phyloP scores from a whole-genome alignment of 2,113 vertebrate species.

The Syngnathoides biaculeatus region DNA sequence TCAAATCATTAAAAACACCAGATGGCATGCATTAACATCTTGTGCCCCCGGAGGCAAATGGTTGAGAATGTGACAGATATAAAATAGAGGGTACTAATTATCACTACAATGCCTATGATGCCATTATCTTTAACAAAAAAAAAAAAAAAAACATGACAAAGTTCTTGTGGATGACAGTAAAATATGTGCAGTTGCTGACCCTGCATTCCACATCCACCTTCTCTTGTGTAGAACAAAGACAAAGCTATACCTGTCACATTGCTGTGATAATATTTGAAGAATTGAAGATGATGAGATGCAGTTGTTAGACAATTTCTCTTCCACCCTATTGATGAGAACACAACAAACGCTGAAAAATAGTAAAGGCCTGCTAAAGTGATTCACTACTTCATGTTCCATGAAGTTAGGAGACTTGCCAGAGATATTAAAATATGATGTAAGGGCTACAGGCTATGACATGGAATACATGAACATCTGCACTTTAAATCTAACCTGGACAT shows the following conservation, averaged over 20 bases:
- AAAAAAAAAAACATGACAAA: slow-evolving; percentile 34
- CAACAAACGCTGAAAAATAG: slow-evolving; percentile 3
- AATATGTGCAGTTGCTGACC: slow-evolving; percentile 52
- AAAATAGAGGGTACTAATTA: slow-evolving; percentile 74
- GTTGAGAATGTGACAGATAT: slow-evolving; percentile 68
- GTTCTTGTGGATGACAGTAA: slow-evolving; percentile 55
- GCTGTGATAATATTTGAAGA: neutral
- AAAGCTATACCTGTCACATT: slow-evolving; percentile 24
- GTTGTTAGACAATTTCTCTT: slow-evolving; percentile 10
- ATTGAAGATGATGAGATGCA: slow-evolving; percentile 1
- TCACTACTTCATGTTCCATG: slow-evolving; percentile 2
- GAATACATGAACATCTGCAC: neutral
- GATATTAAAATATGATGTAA: neutral
- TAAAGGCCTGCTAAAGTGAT: neutral
- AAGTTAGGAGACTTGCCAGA: neutral
- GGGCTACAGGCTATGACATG: neutral
- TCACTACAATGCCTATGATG: slow-evolving; percentile 64
- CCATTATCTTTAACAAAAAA: slow-evolving; percentile 58
- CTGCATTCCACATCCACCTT: slow-evolving; percentile 30
- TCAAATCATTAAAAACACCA: slow-evolving; percentile 77
- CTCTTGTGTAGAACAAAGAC: slow-evolving; percentile 20
- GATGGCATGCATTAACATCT: slow-evolving; percentile 76
- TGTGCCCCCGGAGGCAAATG: slow-evolving; percentile 72
- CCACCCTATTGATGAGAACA: neutral
- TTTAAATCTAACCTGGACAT: neutral